Conservation (phyloP, 2,888 invertebrate species). For the Halocaridina rubra region DNA sequence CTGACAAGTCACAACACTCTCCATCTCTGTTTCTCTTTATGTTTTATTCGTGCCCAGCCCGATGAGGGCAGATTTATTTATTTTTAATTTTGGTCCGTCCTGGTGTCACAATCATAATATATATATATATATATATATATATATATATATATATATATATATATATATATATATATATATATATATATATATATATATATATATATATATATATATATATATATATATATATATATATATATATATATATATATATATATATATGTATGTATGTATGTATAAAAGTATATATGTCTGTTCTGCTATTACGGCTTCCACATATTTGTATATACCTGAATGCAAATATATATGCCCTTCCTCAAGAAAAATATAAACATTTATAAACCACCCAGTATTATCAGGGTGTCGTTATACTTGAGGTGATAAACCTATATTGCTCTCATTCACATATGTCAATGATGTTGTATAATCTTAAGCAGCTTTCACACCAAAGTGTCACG, state of each 20-base stretch:
- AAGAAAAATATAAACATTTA: not conserved
- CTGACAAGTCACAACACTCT: too few species aligned
- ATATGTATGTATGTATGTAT: conserved; percentile 1
- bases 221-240: not conserved
- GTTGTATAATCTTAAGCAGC: too few species aligned
- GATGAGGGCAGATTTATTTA: too few species aligned
- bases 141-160: not conserved
- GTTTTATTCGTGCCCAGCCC: too few species aligned
- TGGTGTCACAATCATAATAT: too few species aligned
- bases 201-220: not conserved
- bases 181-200: not conserved
- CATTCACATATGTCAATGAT: too few species aligned
- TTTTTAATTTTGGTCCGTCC: too few species aligned
- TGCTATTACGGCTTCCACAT: not conserved
- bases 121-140: too few species aligned
- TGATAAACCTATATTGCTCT: not conserved
- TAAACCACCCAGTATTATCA: not conserved
- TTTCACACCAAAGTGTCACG: too few species aligned
- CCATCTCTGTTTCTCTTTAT: too few species aligned
- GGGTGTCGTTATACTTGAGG: not conserved
- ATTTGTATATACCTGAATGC: not conserved
- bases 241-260: conserved; percentile 13
- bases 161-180: not conserved
- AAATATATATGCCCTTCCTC: not conserved
- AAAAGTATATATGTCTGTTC: not conserved